Evolutionary conservation across 2,797 vertebrate species (phyloP).

Genomic region (Gorsachius magnificus): DNA sequence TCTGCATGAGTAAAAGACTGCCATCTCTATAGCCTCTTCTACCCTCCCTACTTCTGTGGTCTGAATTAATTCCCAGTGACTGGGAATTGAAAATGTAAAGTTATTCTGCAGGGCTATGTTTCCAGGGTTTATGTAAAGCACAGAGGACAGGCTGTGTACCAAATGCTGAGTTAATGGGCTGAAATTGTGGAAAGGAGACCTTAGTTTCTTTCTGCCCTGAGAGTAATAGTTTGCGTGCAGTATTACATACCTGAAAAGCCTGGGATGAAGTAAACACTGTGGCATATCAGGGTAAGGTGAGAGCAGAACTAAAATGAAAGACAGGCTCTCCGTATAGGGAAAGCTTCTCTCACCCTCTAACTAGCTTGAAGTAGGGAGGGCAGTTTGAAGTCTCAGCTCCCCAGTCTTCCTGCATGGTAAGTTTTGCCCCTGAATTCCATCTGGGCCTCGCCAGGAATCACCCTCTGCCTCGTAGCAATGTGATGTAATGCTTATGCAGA

Average conservation of each 20-base stretch:
- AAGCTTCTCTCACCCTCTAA: background rate
- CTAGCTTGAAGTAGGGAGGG: background rate
- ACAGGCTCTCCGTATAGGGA: fast-evolving
- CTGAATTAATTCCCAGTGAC: background rate
- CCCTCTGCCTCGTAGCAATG: background rate
- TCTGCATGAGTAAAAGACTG: background rate
- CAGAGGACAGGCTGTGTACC: background rate
- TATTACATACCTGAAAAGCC: background rate
- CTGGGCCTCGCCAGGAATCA: background rate
- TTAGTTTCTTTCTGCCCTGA: background rate
- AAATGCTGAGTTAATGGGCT: background rate
- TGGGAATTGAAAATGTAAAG: background rate
- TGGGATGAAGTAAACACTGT: background rate
- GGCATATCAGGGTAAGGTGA: background rate
- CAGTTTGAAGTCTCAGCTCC: background rate
- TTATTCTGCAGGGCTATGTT: background rate
- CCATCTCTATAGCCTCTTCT: background rate
- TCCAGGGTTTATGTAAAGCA: background rate
- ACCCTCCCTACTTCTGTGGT: background rate
- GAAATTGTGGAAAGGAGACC: background rate
- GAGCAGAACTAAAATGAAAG: background rate
- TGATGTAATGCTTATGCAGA: background rate
- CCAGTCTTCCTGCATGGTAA: background rate
- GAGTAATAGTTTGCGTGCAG: background rate
- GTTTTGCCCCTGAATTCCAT: background rate